Evolutionary conservation across 2,797 vertebrate species (phyloP).

Genomic region (Thunnus albacares): DNA sequence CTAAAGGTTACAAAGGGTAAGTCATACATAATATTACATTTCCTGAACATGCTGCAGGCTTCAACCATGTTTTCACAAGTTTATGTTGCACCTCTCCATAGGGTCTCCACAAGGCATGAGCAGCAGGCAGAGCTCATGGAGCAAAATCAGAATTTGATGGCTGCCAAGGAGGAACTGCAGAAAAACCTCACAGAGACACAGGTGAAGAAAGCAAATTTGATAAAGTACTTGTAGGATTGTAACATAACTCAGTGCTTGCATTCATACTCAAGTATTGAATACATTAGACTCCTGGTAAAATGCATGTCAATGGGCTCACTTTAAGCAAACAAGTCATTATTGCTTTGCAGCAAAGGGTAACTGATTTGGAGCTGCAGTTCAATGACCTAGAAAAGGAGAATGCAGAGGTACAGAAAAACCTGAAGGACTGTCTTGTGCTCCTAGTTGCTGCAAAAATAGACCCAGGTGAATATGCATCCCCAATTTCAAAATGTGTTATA

Average conservation of each 20-base stretch:
- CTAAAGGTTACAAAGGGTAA: slow-evolving; percentile 78
- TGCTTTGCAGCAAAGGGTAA: slow-evolving; percentile 69
- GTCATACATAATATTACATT: slow-evolving; percentile 10
- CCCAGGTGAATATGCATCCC: slow-evolving; percentile 70
- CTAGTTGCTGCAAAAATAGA: slow-evolving; percentile 82
- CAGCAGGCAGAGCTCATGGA: slow-evolving; percentile 88
- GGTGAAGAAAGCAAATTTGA: slow-evolving; percentile 73
- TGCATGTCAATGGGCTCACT: too few relatives aligned
- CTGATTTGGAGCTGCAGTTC: slow-evolving; percentile 71
- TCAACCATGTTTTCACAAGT: background rate
- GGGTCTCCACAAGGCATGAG: slow-evolving; percentile 81
- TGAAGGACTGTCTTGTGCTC: slow-evolving; percentile 79
- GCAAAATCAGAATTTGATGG: slow-evolving; percentile 87
- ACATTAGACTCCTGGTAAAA: background rate
- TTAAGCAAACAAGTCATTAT: background rate
- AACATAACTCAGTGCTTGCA: background rate
- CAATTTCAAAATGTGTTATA: background rate
- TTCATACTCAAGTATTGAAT: background rate
- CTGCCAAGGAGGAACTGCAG: slow-evolving; percentile 85
- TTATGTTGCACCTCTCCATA: slow-evolving; percentile 53
- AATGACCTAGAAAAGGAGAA: slow-evolving; percentile 80
- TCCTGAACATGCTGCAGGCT: background rate
- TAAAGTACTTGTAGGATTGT: background rate
- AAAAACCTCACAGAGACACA: slow-evolving; percentile 83
- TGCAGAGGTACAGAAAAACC: slow-evolving; percentile 75